Evolutionary conservation across 1,140 invertebrate genomes (phyloP), one percentile per base, ranked within the genome.

Genomic region (Formica selysi): DNA sequence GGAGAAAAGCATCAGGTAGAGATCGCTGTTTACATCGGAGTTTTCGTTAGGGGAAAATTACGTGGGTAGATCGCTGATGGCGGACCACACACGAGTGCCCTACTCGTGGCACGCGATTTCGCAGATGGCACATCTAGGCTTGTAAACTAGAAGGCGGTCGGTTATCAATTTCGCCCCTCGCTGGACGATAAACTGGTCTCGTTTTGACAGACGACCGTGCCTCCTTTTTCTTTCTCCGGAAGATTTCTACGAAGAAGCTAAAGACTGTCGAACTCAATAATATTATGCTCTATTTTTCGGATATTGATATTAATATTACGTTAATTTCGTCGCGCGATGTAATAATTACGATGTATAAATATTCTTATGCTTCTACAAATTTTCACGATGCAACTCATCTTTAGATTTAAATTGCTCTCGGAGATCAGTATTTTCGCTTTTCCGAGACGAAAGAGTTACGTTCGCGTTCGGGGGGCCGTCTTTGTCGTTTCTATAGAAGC

Each of bases 401-500:
- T 44, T 11, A 32, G 38, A 11, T 64, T 65, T n/a, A 16, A 13
- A 61, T 74, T 44, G 29, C 8, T 22, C 36, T 61, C 51, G 19
- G 13, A 38, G 62, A 80, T 70, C 32, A 71, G 68, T 85, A 88
- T 78, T 86, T 90, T 91, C 74, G 64, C 51, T 90, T 90, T 83
- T 51, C 54, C 70, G 41, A 59, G 11, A 44, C 59, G 64, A 32
- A 88, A 70, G 54, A 64, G 78, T 90, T 71, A 86, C 65, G 36
- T 44, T 76, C 65, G 51, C 38, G 29, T 80, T 41, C 32, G 36
- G 71, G 16, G n/a, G 16, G 57, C 44, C 32, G 67, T 80, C 70
- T 78, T 93, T 88, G 87, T 93, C 91, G 91, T 92, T 94, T 92
- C 91, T 91, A 92, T 92, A 92, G 90, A 91, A 93, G 89, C 68